A percentile compares a stretch with the other conserved stretches of the same genome.
phyloP scores from a whole-genome alignment of 1,140 invertebrate species.

The Bicyclus anynana region DNA sequence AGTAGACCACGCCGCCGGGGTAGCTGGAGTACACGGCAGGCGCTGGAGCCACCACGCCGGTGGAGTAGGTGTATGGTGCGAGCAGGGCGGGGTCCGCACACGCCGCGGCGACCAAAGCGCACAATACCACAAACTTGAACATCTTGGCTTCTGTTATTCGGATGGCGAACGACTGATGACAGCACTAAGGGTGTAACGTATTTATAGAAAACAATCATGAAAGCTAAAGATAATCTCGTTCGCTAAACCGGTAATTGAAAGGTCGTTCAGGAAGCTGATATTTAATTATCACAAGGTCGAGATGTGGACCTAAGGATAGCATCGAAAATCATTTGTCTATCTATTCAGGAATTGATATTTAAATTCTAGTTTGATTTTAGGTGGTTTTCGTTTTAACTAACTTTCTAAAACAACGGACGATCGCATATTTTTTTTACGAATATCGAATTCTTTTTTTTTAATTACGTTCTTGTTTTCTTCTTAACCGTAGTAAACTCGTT shows the following conservation, averaged over 20 bases:
- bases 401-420: too few relatives aligned
- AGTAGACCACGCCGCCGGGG: conserved; percentile 39
- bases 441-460: too few relatives aligned
- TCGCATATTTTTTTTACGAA: too few relatives aligned
- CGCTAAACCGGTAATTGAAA: conserved; percentile 26
- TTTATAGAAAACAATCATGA: conserved; percentile 23
- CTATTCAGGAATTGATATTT: too few relatives aligned
- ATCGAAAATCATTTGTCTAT: background rate
- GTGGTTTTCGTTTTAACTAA: too few relatives aligned
- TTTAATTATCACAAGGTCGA: conserved; percentile 14
- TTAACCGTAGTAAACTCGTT: too few relatives aligned
- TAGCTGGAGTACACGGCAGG: conserved; percentile 27
- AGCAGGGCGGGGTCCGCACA: conserved; percentile 48
- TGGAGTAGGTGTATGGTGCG: conserved; percentile 47
- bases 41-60: conserved; percentile 27
- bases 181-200: conserved; percentile 5
- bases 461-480: too few relatives aligned
- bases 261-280: conserved; percentile 18
- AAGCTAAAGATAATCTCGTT: conserved; percentile 9
- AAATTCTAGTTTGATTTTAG: too few relatives aligned
- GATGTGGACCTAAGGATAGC: background rate
- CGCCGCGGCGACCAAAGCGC: conserved; percentile 71
- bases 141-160: conserved; percentile 74
- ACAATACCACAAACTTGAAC: conserved; percentile 80
- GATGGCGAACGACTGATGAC: conserved; percentile 29